Evolutionary conservation across 2,888 invertebrate genomes (phyloP).

Genomic region (Hyppa rectilinea): DNA sequence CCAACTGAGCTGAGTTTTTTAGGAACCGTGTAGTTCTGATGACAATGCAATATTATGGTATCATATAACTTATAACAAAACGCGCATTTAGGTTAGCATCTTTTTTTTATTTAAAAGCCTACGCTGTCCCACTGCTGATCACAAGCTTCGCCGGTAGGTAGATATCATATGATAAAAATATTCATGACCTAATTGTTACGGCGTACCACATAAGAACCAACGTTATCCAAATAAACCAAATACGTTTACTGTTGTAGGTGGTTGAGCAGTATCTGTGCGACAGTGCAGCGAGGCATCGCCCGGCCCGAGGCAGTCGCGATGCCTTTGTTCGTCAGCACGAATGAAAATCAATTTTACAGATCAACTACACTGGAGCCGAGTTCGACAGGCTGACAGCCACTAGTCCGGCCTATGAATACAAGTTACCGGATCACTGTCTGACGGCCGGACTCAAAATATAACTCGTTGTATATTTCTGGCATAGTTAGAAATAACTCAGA

Average conservation of each 20-base stretch:
- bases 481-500: constrained; percentile 27
- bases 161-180: not conserved
- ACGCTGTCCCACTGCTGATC: no score
- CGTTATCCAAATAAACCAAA: constrained; percentile 34
- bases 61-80: not conserved
- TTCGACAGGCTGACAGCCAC: constrained; percentile 73
- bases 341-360: constrained; percentile 84
- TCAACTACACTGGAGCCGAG: constrained; percentile 74
- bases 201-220: constrained; percentile 2
- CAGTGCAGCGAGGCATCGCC: constrained; percentile 34
- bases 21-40: not conserved
- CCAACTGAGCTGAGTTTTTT: not conserved
- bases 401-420: constrained; percentile 79
- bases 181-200: not conserved
- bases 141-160: no score
- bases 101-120: no score
- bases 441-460: constrained; percentile 68
- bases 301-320: constrained; percentile 32
- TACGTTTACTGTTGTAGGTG: constrained; percentile 27
- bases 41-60: not conserved
- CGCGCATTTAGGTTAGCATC: no score
- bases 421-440: constrained; percentile 74
- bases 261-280: constrained; percentile 29
- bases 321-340: constrained; percentile 76
- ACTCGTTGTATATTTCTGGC: constrained; percentile 41